Evolutionary conservation across 2,888 invertebrate species (phyloP).

Genomic region (Caenorhabditis afra): DNA sequence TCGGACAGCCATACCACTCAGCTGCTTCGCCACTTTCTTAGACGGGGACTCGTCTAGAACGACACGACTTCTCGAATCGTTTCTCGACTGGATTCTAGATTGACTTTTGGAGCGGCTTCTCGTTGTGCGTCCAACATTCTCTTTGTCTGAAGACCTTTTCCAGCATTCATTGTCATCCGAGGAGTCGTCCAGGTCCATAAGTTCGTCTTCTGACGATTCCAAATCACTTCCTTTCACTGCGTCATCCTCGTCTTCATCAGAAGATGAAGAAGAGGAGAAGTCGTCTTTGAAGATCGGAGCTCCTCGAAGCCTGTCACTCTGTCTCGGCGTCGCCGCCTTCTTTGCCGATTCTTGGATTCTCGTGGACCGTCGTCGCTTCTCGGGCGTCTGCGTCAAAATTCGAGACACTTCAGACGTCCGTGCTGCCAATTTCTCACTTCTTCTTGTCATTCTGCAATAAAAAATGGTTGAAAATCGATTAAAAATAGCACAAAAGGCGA

Average conservation of each 20-base stretch:
- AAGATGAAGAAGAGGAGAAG: conserved; percentile 8
- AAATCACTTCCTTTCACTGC: background rate
- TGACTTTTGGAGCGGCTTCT: conserved; percentile 25
- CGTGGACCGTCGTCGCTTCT: background rate
- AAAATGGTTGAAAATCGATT: background rate
- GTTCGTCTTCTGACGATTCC: background rate
- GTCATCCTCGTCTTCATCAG: conserved; percentile 26
- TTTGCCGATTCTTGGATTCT: background rate
- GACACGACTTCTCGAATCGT: background rate
- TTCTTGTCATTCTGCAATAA: background rate
- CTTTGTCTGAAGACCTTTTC: too few relatives aligned
- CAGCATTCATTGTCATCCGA: conserved; percentile 27
- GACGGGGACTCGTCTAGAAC: conserved; percentile 25
- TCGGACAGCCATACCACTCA: conserved; percentile 3
- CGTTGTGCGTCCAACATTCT: too few relatives aligned
- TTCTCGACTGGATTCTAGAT: background rate
- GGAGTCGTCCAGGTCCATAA: conserved; percentile 13
- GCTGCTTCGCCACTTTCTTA: conserved; percentile 22
- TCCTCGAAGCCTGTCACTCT: background rate
- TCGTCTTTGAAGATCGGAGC: conserved; percentile 6
- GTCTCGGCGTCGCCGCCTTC: background rate
- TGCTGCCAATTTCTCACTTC: background rate
- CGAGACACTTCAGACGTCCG: background rate
- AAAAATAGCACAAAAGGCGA: too few relatives aligned
- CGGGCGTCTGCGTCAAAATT: background rate